Percentiles rank a stretch among this genome's conserved stretches.
phyloP scores from a whole-genome alignment of 2,797 vertebrate genomes.

The Leucoraja ocellata region DNA sequence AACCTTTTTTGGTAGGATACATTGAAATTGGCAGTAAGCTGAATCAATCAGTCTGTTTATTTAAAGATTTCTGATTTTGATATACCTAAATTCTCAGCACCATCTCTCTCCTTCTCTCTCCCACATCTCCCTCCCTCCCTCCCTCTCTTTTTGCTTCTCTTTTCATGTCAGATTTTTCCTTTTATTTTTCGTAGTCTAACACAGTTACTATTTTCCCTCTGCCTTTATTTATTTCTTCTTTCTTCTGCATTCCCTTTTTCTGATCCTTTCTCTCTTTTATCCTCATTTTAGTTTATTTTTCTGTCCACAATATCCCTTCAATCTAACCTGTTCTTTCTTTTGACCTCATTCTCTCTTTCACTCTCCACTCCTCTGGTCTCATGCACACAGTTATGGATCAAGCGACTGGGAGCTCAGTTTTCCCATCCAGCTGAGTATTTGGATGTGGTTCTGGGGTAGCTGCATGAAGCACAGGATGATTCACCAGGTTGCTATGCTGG shows the following conservation, averaged over 20 bases:
- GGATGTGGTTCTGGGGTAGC: neutral
- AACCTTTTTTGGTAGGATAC: neutral
- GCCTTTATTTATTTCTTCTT: neutral
- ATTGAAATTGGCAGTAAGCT: neutral
- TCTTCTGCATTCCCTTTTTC: neutral
- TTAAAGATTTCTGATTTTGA: neutral
- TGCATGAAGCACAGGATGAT: neutral
- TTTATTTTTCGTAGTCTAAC: neutral
- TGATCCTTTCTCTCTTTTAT: neutral
- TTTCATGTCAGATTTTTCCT: neutral
- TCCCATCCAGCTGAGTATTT: neutral
- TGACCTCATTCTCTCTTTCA: neutral
- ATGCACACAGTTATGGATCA: neutral
- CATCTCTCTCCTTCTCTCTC: neutral
- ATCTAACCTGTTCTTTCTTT: neutral
- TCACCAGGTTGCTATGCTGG: constrained; percentile 29
- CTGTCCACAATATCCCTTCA: neutral
- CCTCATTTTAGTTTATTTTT: neutral
- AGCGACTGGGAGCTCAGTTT: neutral
- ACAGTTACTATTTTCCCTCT: neutral
- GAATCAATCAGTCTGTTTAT: neutral
- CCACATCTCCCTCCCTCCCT: neutral
- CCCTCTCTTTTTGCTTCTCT: neutral
- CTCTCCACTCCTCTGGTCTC: neutral
- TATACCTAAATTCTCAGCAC: neutral